These are phyloP conservation scores for Myotis brandtii DNA, from an alignment of 2,113 vertebrate genomes.

Conservation along the genomic window DNA sequence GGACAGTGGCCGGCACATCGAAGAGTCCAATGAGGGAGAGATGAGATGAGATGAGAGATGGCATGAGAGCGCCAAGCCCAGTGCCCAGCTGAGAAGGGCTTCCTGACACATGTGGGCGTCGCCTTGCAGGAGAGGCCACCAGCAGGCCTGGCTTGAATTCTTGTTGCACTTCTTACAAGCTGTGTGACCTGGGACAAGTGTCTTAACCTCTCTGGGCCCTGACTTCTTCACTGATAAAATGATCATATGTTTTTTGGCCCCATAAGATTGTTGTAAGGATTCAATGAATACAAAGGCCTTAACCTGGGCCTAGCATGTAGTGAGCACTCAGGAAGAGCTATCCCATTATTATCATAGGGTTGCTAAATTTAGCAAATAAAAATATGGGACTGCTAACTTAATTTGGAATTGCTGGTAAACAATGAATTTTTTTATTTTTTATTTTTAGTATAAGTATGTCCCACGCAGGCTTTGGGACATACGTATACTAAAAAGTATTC, in stretches of 20 bases:
- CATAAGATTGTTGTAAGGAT: background rate
- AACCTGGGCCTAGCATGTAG: background rate
- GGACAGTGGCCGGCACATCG: background rate
- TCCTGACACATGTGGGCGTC: accelerated
- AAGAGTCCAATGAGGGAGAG: background rate
- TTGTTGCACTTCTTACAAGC: background rate
- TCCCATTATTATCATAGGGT: background rate
- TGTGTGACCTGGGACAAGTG: background rate
- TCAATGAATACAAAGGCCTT: background rate
- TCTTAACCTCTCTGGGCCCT: background rate
- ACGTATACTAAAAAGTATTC: background rate
- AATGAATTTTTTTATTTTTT: background rate
- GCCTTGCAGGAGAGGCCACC: background rate
- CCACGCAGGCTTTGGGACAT: background rate
- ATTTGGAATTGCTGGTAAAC: background rate
- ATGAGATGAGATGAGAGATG: no score
- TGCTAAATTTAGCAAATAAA: background rate
- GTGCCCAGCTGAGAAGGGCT: background rate
- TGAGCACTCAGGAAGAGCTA: background rate
- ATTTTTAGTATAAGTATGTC: background rate
- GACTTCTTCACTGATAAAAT: background rate
- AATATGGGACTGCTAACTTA: background rate
- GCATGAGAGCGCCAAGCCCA: accelerated
- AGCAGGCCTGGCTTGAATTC: background rate
- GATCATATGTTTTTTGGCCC: background rate